Conservation (phyloP, 2,888 invertebrate species). For the Dorcus hopei region DNA sequence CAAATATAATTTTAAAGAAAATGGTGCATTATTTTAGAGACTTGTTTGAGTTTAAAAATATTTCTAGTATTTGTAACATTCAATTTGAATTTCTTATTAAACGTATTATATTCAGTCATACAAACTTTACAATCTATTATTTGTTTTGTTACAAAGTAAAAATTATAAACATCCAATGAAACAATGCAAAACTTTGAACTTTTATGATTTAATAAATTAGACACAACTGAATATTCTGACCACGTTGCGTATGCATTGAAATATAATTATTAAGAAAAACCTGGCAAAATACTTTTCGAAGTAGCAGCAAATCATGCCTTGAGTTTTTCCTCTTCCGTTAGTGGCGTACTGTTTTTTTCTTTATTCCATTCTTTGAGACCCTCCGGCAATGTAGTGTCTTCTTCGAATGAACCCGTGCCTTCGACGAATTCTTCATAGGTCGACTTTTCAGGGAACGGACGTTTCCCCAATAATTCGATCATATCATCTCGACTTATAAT, state of each 20-base stretch:
- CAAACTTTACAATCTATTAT: no score
- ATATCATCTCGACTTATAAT: constrained; percentile 94
- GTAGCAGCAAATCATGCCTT: constrained; percentile 1
- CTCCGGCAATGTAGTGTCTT: constrained; percentile 91
- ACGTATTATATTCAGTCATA: no score
- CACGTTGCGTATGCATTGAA: constrained; percentile 4
- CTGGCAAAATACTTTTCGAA: constrained; percentile 11
- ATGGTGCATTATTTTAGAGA: no score
- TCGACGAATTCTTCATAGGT: constrained; percentile 99
- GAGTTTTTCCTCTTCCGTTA: constrained; percentile 7
- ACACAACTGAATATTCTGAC: no score
- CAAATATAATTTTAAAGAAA: no score
- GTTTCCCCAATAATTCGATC: constrained; percentile 89
- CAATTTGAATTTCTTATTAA: no score
- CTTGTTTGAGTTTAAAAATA: no score
- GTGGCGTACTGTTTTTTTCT: constrained; percentile 47
- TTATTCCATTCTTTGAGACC: constrained; percentile 96
- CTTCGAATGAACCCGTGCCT: constrained; percentile 96
- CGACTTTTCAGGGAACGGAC: constrained; percentile 98
- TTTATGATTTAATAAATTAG: no score
- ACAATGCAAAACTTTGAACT: no score
- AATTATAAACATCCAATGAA: no score
- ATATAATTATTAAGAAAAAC: constrained; percentile 15
- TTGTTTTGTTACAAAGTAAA: no score
- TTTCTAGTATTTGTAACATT: no score